Base-by-base conservation (phyloP, 2,113 vertebrate species). In the Callipepla californica region DNA sequence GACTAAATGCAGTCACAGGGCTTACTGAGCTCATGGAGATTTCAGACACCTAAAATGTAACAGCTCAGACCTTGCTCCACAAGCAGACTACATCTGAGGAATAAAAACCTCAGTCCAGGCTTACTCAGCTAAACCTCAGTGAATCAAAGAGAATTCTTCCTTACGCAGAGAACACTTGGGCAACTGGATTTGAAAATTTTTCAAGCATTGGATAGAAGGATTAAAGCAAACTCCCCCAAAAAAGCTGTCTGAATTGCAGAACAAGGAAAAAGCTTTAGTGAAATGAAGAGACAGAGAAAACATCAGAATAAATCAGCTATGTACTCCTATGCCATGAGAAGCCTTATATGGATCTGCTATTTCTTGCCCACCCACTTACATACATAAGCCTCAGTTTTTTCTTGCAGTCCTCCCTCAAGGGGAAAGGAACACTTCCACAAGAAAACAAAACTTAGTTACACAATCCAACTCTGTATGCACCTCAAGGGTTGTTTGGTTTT, bases 381-480 rank as follows among this genome's bases (percentile, higher is more conserved):
- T 38, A 55, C 1, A 3, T 50, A 85, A 91, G 66, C 72, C 84
- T 89, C 72, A 81, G 66, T 69, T 90, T 74, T 76, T 88, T 74
- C 82, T 82, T 93, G 66, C 65, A 78, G 51, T 74, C 34, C 73
- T 89, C 63, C 58, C 75, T 78, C 80, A 53, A 69, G 74, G 70
- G 81, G 3, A 95, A 86, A 84, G 53, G 32, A 90, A 74, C 45
- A 93, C 92, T 92, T 92, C 85, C 94, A 94, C 57, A 94, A 69
- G 65, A 73, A 95, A 93, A 95, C 85, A 70, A 80, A 83, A 66
- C 2, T 21, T 11, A 47, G 67, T 79, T 92, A 81, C 1, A 18
- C 45, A 93, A 73, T 48, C 40, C 69, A 91, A 48, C 73, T 72
- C 45, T 59, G 57, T 45, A 93, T 61, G 76, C 61, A 89, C 53